Evolutionary conservation across 2,113 vertebrate species (phyloP), one percentile per base, ranked within the genome.

Genomic region (Prionailurus viverrinus): DNA sequence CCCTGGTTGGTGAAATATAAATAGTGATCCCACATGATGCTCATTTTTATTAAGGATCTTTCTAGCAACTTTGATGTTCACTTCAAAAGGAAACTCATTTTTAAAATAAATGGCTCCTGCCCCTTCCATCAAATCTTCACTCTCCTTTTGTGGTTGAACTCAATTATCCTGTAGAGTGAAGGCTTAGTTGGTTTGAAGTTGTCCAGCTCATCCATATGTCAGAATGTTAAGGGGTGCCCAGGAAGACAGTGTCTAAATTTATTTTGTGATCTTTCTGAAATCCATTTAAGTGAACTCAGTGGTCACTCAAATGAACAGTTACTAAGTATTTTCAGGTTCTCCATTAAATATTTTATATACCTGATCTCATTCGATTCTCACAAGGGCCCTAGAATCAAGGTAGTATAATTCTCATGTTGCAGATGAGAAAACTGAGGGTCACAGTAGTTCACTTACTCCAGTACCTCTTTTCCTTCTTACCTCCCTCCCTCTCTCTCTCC

Each of bases 61-160:
- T 91, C n/a, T 81, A 88, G 58, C n/a, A 90, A 97, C 78, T 94
- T 76, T 92, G 73, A 87, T 89, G 61, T 86, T 95, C 39, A 36
- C 48, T 74, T 94, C 71, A 79, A 97, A 95, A 95, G 53, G 27
- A 89, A 82, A 58, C 27, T 15, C 39, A 36, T 53, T 95, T 79
- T 78, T 33, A 84, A 86, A 95, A 51, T 36, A 78, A 94, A 69
- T 16, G 68, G 58, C 36, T 86, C 45, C 48, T 89, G 31, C 7
- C 16, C 16, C 16, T 83, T 63, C 66, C 55, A 66, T 84, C n/a
- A 87, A 84, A 80, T 66, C 41, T 8, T 45, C 31, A 21, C 39
- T 93, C 27, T 91, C 36, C 23, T 11, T 66, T 48, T 79, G 48
- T 55, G 58, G 36, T 31, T 82, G 83, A 79, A 36, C 12, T 91